Base-by-base conservation (phyloP, 2,888 invertebrate species). In the Chymomyza amoena region DNA sequence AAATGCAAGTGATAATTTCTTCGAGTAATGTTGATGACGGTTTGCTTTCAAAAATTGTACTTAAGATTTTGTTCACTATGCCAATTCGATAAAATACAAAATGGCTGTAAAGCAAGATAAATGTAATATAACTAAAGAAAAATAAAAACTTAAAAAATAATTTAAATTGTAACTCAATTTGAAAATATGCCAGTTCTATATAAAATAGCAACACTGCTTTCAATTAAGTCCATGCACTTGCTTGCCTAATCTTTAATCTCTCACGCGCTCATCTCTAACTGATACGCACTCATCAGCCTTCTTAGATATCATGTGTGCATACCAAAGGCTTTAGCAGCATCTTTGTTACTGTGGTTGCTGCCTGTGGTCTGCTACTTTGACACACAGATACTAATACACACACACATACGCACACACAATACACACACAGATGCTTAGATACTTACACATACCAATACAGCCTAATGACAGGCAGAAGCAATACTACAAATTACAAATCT, bases 391-490 rank as follows among this genome's bases (percentile, higher is more conserved):
- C 39, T 13, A 15, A 45, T 13, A 45, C 39, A 45, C 39, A 45
- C 39, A 45, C 39, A 45, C 1, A 4, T 45, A 45, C 39, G 2
- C 13, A 5, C 13, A 54, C n/a, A 18, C 28, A 60, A 64, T 32
- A 54, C 28, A 36, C 9, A 56, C 18, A 13, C 16, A 65, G 36
- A 68, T 66, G 45, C 54, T 15, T 1, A 60, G 50, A 64, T 18
- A 32, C 50, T 52, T 28, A 66, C 67, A 60, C 61, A 62, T 64
- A 66, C 45, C 62, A 4, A 32, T 32, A 4, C 32, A 2, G 32
- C 60, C 66, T 56, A 65, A 69, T 59, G 51, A 32, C 57, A 64
- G 52, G 51, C 54, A 36, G n/a, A 15, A 57, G 25, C 10, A 28
- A 28, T 28, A 28, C 28, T 25, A n/a, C 25, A 57, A 57, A 57